These are phyloP conservation scores for Dolomedes plantarius DNA, from an alignment of 2,888 invertebrate species.

Conservation along the genomic window DNA sequence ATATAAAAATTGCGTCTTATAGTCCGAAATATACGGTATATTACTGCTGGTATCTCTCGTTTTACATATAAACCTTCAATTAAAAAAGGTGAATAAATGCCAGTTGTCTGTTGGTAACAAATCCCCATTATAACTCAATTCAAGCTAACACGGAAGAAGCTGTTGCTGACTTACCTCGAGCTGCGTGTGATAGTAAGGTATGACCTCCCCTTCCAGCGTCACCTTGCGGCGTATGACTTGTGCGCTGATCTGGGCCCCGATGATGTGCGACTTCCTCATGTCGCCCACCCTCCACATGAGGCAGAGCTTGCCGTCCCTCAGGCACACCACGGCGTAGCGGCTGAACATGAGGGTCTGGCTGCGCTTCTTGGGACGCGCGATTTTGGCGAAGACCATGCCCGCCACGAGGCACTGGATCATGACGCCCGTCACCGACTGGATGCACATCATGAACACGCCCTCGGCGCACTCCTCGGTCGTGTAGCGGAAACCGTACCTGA, in stretches of 20 bases:
- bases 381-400: slow-evolving; percentile 91
- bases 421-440: slow-evolving; percentile 93
- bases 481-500: slow-evolving; percentile 86
- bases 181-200: slow-evolving; percentile 91
- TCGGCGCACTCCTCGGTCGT: slow-evolving; percentile 95
- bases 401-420: slow-evolving; percentile 87
- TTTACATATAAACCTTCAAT: too few relatives aligned
- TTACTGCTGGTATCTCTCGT: too few relatives aligned
- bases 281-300: slow-evolving; percentile 97
- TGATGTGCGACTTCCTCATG: slow-evolving; percentile 95
- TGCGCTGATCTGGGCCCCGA: slow-evolving; percentile 96
- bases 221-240: slow-evolving; percentile 89
- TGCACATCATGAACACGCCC: slow-evolving; percentile 92
- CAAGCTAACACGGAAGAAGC: too few relatives aligned
- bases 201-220: slow-evolving; percentile 89
- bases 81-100: too few relatives aligned
- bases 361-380: slow-evolving; percentile 96
- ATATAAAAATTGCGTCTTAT: too few relatives aligned
- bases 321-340: slow-evolving; percentile 92
- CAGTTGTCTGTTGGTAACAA: too few relatives aligned
- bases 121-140: too few relatives aligned
- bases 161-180: slow-evolving; percentile 78
- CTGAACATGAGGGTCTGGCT: slow-evolving; percentile 97
- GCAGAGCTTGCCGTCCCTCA: slow-evolving; percentile 92
- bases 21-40: too few relatives aligned